These are phyloP conservation scores for Cranoglanis bouderius DNA, from an alignment of 2,113 vertebrate species.

Conservation along the genomic window DNA sequence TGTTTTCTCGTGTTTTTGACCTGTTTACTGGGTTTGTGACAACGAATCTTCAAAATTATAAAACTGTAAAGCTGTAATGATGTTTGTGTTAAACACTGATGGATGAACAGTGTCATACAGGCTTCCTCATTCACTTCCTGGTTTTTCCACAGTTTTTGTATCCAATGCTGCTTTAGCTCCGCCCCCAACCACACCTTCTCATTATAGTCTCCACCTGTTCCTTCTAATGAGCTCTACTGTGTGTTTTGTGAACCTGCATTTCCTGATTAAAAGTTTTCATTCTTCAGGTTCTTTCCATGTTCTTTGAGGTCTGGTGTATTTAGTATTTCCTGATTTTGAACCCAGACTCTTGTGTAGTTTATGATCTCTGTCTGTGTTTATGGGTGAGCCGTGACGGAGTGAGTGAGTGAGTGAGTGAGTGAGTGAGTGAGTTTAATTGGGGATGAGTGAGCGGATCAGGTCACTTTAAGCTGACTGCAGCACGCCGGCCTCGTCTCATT, in stretches of 20 bases:
- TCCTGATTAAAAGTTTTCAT: neutral
- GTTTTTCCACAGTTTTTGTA: neutral
- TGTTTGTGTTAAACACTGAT: neutral
- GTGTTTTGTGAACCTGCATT: neutral
- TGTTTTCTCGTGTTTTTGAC: too few relatives aligned
- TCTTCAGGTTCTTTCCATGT: neutral
- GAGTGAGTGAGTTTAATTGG: neutral
- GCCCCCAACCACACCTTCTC: neutral
- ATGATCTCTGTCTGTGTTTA: neutral
- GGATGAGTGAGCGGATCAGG: slow-evolving; percentile 34
- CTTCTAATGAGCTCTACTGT: neutral
- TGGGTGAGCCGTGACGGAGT: neutral
- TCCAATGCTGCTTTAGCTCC: neutral
- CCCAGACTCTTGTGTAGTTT: neutral
- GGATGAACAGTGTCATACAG: neutral
- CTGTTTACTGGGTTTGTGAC: too few relatives aligned
- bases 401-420: neutral
- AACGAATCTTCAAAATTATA: neutral
- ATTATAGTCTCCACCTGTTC: neutral
- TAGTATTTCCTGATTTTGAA: neutral
- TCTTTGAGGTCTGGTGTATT: neutral
- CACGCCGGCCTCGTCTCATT: neutral
- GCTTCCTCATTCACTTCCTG: neutral
- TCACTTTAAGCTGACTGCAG: slow-evolving; percentile 34
- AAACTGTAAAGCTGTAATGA: neutral